Evolutionary conservation across 1,140 invertebrate species (phyloP).

Genomic region (Phthorimaea operculella): DNA sequence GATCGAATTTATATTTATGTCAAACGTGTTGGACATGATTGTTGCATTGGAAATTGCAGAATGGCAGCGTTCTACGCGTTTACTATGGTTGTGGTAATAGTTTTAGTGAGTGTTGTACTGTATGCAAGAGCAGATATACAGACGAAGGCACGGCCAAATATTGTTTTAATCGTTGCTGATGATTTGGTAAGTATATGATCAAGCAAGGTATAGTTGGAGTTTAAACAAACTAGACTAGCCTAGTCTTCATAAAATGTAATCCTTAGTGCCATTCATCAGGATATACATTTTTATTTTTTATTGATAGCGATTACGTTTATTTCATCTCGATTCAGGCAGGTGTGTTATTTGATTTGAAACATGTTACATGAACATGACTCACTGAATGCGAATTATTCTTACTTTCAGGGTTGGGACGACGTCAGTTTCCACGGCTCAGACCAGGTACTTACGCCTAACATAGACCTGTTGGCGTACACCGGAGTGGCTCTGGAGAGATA

Average conservation of each 20-base stretch:
- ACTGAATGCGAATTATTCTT: not conserved
- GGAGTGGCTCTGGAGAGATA: conserved; percentile 75
- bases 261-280: too few species aligned
- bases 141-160: conserved; percentile 71
- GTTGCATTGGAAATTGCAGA: not conserved
- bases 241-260: too few species aligned
- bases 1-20: too few species aligned
- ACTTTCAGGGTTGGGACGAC: conserved; percentile 88
- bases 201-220: too few species aligned
- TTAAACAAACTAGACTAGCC: too few species aligned
- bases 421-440: conserved; percentile 89
- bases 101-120: too few species aligned
- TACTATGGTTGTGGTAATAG: not conserved
- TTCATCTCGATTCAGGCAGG: not conserved
- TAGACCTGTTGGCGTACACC: conserved; percentile 81
- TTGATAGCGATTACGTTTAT: not conserved
- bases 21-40: not conserved
- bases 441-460: conserved; percentile 85
- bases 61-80: not conserved
- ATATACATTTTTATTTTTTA: too few species aligned
- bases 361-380: not conserved
- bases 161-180: conserved; percentile 76
- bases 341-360: not conserved
- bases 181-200: conserved; percentile 77
- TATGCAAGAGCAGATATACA: too few species aligned